Percentiles rank a stretch among this genome's conserved stretches.
Evolutionary conservation across 2,888 invertebrate genomes (phyloP).

Genomic region (Dasypolia templi): DNA sequence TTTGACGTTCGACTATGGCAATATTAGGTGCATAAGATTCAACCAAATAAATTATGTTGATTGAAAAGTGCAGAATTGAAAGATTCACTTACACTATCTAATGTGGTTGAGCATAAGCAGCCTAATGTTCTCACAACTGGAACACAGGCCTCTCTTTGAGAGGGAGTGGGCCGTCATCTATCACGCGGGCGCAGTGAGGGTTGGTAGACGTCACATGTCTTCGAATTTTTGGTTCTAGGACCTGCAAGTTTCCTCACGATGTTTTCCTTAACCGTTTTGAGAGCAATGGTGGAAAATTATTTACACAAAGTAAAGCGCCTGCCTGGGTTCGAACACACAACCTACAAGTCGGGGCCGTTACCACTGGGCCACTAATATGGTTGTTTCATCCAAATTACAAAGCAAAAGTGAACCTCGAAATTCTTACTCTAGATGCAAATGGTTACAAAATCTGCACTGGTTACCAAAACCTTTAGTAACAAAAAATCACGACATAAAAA

Average conservation of each 20-base stretch:
- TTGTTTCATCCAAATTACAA: background rate
- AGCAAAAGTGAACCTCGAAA: background rate
- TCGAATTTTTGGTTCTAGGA: background rate
- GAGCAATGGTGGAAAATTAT: too few relatives aligned
- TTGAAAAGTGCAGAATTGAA: background rate
- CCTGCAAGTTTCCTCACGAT: background rate
- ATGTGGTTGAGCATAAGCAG: background rate
- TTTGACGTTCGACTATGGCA: background rate
- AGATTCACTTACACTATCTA: background rate
- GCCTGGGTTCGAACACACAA: background rate
- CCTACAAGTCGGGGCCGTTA: background rate
- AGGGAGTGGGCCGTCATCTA: background rate
- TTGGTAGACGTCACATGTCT: background rate
- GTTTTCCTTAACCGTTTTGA: background rate
- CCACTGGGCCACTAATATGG: background rate
- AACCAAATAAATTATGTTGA: background rate
- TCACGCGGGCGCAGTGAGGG: background rate
- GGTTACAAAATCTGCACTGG: background rate
- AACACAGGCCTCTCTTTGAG: background rate
- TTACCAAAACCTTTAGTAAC: background rate
- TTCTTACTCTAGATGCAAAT: background rate
- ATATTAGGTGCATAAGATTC: background rate
- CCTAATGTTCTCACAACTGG: background rate
- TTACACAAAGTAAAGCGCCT: background rate
- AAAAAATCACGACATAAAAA: constrained; percentile 15